These are phyloP conservation scores for Mormyrops boulengeri DNA, from an alignment of 2,797 vertebrate genomes.

Conservation along the genomic window DNA sequence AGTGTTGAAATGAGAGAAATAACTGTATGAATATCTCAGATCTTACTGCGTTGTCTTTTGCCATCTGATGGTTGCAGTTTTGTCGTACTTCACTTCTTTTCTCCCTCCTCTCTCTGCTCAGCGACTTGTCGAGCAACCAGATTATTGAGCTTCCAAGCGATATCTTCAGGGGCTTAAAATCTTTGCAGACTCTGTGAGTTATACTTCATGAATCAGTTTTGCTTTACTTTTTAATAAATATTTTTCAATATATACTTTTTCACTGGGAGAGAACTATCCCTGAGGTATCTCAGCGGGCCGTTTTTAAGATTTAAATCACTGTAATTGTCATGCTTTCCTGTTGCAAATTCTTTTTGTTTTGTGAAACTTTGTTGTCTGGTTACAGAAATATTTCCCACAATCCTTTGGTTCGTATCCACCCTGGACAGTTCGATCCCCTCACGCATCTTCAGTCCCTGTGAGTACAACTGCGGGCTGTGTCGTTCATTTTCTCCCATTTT, in stretches of 20 bases:
- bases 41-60: background rate
- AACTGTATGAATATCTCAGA: background rate
- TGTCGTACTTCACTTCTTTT: background rate
- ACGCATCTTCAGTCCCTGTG: constrained; percentile 71
- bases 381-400: constrained; percentile 75
- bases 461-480: constrained; percentile 42
- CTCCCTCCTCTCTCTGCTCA: constrained; percentile 43
- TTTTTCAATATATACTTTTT: background rate
- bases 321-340: background rate
- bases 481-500: background rate
- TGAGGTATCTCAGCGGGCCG: background rate
- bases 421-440: constrained; percentile 59
- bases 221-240: background rate
- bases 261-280: background rate
- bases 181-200: constrained; percentile 67
- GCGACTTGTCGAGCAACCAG: constrained; percentile 64
- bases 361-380: constrained; percentile 17
- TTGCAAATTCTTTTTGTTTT: background rate
- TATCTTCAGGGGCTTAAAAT: constrained; percentile 60
- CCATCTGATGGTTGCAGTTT: background rate
- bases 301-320: background rate
- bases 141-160: constrained; percentile 57
- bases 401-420: constrained; percentile 57
- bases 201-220: background rate
- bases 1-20: background rate